A percentile compares a stretch with the other conserved stretches of the same genome.
These are phyloP conservation scores for Dasyprocta punctata DNA, from an alignment of 2,113 vertebrate species.

Conservation along the genomic window DNA sequence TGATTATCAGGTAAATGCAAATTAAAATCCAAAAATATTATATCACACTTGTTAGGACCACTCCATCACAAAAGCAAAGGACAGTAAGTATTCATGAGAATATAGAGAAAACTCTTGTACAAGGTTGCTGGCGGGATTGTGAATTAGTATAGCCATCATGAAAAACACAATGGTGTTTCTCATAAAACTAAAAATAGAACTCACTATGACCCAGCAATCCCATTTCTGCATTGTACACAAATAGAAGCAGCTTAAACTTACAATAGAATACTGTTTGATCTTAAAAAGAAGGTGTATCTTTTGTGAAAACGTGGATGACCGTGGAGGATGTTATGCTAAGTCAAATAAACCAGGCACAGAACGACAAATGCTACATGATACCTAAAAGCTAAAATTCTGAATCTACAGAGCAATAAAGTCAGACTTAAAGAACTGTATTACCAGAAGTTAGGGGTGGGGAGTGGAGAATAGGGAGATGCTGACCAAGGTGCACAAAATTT, in stretches of 20 bases:
- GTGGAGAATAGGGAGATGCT: not conserved
- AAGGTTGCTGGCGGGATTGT: not conserved
- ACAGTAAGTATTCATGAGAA: not conserved
- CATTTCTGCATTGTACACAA: not conserved
- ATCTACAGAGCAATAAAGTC: not conserved
- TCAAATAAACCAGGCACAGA: not conserved
- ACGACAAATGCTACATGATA: not conserved
- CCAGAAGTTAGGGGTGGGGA: not conserved
- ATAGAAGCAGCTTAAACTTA: not conserved
- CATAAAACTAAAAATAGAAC: not conserved
- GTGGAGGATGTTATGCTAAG: not conserved
- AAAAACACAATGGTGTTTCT: not conserved
- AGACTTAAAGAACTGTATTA: not conserved
- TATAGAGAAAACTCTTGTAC: not conserved
- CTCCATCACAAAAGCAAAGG: not conserved
- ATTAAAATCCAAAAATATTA: not conserved
- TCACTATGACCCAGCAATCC: too few relatives aligned
- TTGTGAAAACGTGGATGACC: not conserved
- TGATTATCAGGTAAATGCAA: not conserved
- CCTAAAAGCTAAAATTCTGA: slow-evolving; percentile 1
- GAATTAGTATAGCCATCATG: not conserved
- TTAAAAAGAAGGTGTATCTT: not conserved
- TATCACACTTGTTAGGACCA: not conserved
- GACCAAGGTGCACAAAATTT: not conserved
- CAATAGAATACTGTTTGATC: not conserved